A percentile compares a stretch with the other conserved stretches of the same genome.
These are phyloP conservation scores for Phylloscopus whistleri DNA, from an alignment of 2,113 vertebrate genomes.

Conservation along the genomic window DNA sequence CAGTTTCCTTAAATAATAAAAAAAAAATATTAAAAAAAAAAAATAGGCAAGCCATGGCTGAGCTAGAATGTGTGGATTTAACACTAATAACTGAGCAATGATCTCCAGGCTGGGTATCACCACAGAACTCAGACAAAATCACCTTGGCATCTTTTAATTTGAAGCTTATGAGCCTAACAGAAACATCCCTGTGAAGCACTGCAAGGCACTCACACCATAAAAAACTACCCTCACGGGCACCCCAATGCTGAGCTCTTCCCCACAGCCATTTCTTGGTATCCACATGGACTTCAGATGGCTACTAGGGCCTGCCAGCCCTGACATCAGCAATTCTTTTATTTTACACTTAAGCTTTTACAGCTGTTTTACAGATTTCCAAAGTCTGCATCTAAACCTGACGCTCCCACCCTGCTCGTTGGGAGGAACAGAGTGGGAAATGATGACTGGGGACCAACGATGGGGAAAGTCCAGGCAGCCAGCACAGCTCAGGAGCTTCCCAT, in stretches of 20 bases:
- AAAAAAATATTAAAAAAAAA: too few relatives aligned
- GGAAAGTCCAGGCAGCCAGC: neutral
- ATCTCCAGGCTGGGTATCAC: neutral
- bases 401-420: accelerated
- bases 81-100: neutral
- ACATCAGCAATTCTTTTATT: accelerated
- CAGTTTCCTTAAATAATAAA: neutral
- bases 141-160: neutral
- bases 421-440: neutral
- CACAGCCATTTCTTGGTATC: neutral
- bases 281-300: neutral
- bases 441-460: accelerated
- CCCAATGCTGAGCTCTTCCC: neutral
- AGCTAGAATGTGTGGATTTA: neutral
- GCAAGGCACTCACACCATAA: neutral
- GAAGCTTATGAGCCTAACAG: neutral
- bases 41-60: neutral
- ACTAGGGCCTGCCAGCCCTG: neutral
- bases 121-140: neutral
- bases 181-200: neutral
- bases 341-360: neutral
- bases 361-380: neutral
- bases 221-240: accelerated
- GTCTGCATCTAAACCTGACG: neutral
- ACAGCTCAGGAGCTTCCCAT: neutral